Evolutionary conservation across 2,797 vertebrate genomes (phyloP).

Genomic region (Gallinago stenura): DNA sequence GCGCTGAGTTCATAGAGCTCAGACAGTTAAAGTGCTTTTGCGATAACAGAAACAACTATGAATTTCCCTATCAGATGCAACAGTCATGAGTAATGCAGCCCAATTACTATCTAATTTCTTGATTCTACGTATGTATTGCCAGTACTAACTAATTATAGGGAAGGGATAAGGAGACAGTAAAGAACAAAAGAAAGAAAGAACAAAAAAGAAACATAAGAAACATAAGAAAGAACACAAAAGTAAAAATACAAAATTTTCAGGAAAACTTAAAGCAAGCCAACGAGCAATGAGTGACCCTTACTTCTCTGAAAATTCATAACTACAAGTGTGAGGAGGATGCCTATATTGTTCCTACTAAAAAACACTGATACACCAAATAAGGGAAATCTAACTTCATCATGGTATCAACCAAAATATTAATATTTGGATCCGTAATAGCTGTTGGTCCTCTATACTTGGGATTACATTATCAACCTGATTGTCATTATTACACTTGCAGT

Average conservation of each 20-base stretch:
- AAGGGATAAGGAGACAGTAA: background rate
- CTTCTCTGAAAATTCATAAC: background rate
- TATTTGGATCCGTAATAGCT: background rate
- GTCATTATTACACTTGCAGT: background rate
- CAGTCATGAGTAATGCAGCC: background rate
- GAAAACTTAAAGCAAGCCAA: background rate
- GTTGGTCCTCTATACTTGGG: background rate
- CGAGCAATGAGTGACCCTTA: background rate
- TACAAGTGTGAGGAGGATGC: background rate
- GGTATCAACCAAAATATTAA: background rate
- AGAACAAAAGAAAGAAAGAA: background rate
- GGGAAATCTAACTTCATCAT: background rate
- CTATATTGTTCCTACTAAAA: background rate
- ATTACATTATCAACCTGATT: conserved; percentile 6
- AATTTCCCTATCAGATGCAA: conserved; percentile 17
- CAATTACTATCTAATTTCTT: conserved; percentile 28
- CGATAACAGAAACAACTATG: conserved; percentile 9
- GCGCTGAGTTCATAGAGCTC: background rate
- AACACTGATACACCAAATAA: background rate
- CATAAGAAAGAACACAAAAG: background rate
- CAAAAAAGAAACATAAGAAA: too few relatives aligned
- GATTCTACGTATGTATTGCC: background rate
- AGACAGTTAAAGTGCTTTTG: background rate
- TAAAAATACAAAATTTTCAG: background rate
- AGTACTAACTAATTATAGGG: background rate